Evolutionary conservation across 2,113 vertebrate species (phyloP), one percentile per base, ranked within the genome.

Genomic region (Vidua macroura): DNA sequence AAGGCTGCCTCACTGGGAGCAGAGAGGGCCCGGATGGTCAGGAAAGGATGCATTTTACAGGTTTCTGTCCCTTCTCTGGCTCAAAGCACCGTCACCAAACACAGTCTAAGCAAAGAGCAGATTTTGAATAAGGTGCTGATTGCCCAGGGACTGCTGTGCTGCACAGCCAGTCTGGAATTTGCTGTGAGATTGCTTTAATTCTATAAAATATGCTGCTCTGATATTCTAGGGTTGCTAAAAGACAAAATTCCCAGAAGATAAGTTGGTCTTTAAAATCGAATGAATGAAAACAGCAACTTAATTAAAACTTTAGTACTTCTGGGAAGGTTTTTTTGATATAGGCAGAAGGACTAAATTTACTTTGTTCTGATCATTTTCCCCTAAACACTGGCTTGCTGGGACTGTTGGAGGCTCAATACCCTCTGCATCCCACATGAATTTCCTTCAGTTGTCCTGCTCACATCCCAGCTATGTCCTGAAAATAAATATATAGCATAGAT

Each of bases 271-370:
- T 91, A 81, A 93, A 93, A 93, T n/a, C 0, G 0, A 91, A 68
- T 76, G 16, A 35, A 81, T 91, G 66, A 87, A 89, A 89, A 9
- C 41, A 88, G 41, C 31, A 83, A 76, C 93, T 89, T 83, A 83
- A 58, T 94, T 88, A 86, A 92, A 76, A 75, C n/a, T 86, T 92
- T 69, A 84, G 53, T 66, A 37, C 35, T 96, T 95, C 58, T 91
- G 80, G 74, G 80, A 91, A 85, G 41, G 7, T 70, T 83, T 91
- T 91, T 58, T 46, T 60, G 27, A 41, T 43, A 48, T 46, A 82
- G 37, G 28, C 46, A 76, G 76, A 66, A 83, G 44, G 41, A 70
- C 37, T 62, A 63, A n/a, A 25, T 82, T 88, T 63, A 37, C 43
- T 60, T 83, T 1, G 0, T 69, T 91, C 51, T 81, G 22, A 43